Base-by-base conservation (phyloP, 23 tunicate genomes). In the Aplidium turbinatum region DNA sequence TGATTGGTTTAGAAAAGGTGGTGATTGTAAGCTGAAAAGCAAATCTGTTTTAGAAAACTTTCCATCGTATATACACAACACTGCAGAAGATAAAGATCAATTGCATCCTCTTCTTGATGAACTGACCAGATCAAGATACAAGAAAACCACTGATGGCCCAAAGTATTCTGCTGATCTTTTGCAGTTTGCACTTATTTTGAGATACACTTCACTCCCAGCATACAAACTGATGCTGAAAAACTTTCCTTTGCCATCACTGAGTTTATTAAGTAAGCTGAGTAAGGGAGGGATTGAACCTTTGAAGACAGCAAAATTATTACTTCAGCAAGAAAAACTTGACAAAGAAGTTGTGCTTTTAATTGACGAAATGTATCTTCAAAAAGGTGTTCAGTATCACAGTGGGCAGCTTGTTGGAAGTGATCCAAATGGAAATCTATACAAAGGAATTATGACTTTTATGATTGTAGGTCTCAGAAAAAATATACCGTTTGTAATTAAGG, bases 401-500 rank as follows among this genome's bases (percentile, higher is more conserved):
- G 36, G 68, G 31, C 30, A 60, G 31, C 3, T 31, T 27, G 13
- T 4, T 5, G 36, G 36, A 60, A 30, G 68, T 26, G 68, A 60
- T 60, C 6, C 24, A 5, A 38, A 60, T 5, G 36, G 23, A n/a
- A 54, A 54, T 54, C 21, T 54, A 6, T n/a, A 9, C 22, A 54
- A 54, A 54, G 61, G 61, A 3, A 60, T 31, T 5, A 4, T 60
- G 36, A 60, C 68, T 6, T 60, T 60, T 30, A 27, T 60, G 36
- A 60, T 60, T 5, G 68, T 60, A 4, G 68, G 68, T 6, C 31
- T 60, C 16, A 28, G n/a, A 60, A 60, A 60, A 60, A 60, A 26
- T 38, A 42, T 60, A 4, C 68, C 68, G 20, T 60, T 60, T 60
- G 68, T 60, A 27, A 38, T 27, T 30, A 60, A 42, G 31, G 68